Base-by-base conservation (phyloP, 2,888 invertebrate species). In the Acanthosepion lycidas region DNA sequence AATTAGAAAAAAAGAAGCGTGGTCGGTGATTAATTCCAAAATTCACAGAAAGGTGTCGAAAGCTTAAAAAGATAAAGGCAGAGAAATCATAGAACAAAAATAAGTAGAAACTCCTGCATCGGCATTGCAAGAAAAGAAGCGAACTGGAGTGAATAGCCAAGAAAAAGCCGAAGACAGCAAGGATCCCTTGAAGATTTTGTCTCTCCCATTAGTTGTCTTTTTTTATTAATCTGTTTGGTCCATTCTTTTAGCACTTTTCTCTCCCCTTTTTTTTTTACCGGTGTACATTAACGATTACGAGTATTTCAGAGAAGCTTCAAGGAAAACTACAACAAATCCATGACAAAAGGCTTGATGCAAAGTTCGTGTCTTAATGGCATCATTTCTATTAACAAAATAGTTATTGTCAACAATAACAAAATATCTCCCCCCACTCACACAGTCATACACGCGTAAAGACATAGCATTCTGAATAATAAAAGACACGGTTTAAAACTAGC, bases 381-480 rank as follows among this genome's bases (percentile, higher is more conserved):
- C 78, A 15, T 78, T 33, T 78, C 78, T 78, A 78, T 78, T 78
- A 78, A 33, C n/a, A 78, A 78, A 78, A 78, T 78, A 78, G 78
- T 78, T 78, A 78, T 78, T 78, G 78, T 78, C 78, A 78, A n/a
- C n/a, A 78, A 78, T 78, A 33, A 78, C 78, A 78, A 78, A n/a
- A 33, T 33, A 78, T n/a, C n/a, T 78, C 78, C 78, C 78, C n/a
- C 78, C 18, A 8, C 78, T 28, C n/a, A n/a, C n/a, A 78, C 78
- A 78, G 15, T 33, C 78, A 78, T 23, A 78, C n/a, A 33, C 78
- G 12, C n/a, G n/a, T 78, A 78, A 78, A 78, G n/a, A 78, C 15
- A 78, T 28, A 78, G 3, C n/a, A n/a, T 78, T 78, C 78, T n/a
- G n/a, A n/a, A 78, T 78, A 23, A n/a, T 33, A 18, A 78, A 78